Percentiles rank a stretch among this genome's conserved stretches.
These are phyloP conservation scores for Nymphalis io DNA, from an alignment of 1,140 invertebrate species.

Conservation along the genomic window DNA sequence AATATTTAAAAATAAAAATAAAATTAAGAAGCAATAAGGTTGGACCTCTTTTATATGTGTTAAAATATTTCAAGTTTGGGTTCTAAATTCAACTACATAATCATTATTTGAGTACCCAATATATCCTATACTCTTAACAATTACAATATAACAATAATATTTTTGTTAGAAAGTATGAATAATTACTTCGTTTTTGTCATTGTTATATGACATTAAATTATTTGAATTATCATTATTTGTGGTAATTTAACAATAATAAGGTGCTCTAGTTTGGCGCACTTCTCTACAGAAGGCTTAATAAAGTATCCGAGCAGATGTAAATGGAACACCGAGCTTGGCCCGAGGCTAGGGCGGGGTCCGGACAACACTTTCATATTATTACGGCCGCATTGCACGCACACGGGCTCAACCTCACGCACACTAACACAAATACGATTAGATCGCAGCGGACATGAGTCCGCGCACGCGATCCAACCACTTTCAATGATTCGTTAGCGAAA, in stretches of 20 bases:
- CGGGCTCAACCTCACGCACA: slow-evolving; percentile 61
- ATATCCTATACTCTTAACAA: too few species aligned
- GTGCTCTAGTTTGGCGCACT: slow-evolving; percentile 47
- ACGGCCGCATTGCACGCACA: slow-evolving; percentile 74
- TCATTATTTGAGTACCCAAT: too few species aligned
- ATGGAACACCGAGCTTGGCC: slow-evolving; percentile 69
- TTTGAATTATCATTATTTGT: slow-evolving; percentile 8
- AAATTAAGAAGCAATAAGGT: too few species aligned
- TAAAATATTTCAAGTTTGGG: too few species aligned
- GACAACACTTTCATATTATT: slow-evolving; percentile 80
- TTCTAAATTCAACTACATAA: too few species aligned
- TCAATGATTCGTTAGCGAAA: slow-evolving; percentile 81
- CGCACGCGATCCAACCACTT: slow-evolving; percentile 77
- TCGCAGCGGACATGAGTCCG: slow-evolving; percentile 56
- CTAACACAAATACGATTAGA: slow-evolving; percentile 54
- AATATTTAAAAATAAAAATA: too few species aligned
- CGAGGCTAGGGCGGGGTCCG: slow-evolving; percentile 76
- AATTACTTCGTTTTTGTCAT: not conserved
- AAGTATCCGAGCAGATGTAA: slow-evolving; percentile 78
- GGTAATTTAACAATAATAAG: slow-evolving; percentile 23
- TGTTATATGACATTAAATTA: not conserved
- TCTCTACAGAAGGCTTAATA: slow-evolving; percentile 75
- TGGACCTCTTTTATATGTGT: too few species aligned
- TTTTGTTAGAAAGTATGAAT: too few species aligned
- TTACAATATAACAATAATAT: too few species aligned